Base-by-base conservation (phyloP, 2,113 vertebrate species). In the Lates calcarifer region DNA sequence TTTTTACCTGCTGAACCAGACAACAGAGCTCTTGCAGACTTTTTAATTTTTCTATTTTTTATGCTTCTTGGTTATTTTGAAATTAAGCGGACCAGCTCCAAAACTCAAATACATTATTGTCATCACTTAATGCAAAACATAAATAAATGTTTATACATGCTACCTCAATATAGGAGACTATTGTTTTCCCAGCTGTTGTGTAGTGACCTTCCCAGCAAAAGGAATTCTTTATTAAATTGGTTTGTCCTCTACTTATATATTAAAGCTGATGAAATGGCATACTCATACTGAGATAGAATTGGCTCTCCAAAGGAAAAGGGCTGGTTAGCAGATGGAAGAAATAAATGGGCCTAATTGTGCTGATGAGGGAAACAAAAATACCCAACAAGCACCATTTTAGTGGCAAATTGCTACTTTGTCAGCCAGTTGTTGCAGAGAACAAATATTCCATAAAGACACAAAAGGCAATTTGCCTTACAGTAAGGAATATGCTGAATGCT, bases 341-440 rank as follows among this genome's bases (percentile, higher is more conserved):
- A 90, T 73, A 87, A 92, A 92, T 84, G 67, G 65, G 49, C 47
- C 57, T 90, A 88, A 92, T 90, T 92, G 63, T 84, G 87, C 85
- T 86, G 86, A 92, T 90, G 84, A 88, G 64, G 64, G 20, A 84
- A 85, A 86, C 66, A 68, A 87, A 80, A 87, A 73, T 29, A 56
- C 72, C 41, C 81, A 83, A 88, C 61, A 69, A 89, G 84, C 86
- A 83, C 31, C 55, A 66, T 89, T 87, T 90, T 70, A 77, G 53
- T 72, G 66, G 80, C 70, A 90, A 91, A 89, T 79, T 74, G 63
- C 53, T 79, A 71, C 68, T 82, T 69, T 82, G 77, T 88, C 81
- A 78, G 72, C 41, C 72, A 65, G 63, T 85, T 85, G 75, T 70
- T 71, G 69, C 65, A 53, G 74, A 53, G n/a, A 80, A 73, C 58